Base-by-base conservation (phyloP, 2,113 vertebrate species). In the Anthoscopus minutus region DNA sequence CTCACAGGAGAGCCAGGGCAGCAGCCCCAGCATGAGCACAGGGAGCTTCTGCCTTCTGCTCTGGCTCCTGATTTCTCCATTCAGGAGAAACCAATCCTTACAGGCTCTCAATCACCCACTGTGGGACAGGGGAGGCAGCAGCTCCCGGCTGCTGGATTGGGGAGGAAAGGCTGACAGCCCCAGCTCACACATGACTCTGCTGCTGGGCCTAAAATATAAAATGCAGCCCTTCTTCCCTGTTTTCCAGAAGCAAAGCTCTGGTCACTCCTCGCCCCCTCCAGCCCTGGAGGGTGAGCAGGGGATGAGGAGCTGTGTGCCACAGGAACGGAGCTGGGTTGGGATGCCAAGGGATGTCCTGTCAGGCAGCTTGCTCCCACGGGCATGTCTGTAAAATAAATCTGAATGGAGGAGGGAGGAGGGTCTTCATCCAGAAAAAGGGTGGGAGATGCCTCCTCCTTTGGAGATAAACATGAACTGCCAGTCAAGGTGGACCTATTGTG, bases 1-100 rank as follows among this genome's bases (percentile, higher is more conserved):
- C 61, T 5, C 45, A 25, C 20, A 0, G 0, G 12, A 54, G 78
- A 77, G 37, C 57, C 0, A 0, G 48, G 74, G 35, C 38, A 57
- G 78, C 35, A 67, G 21, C 58, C 44, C 33, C 54, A 25, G 76
- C 56, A 31, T 0, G 3, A 89, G 66, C 40, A 2, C 42, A 4
- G 78, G 86, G 79, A 94, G 54, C 47, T 54, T 18, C 80, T 45
- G 74, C 4, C 5, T 24, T 13, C 50, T 40, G 64, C 37, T 87
- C 70, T 48, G 5, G 22, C 79, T 85, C 70, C 33, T 2, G 18
- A 17, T 78, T 67, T 27, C 69, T 37, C 51, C 16, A 4, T 1
- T 6, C 13, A 5, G 6, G n/a, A 69, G 42, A 42, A 42, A 42
- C 16, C 42, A 42, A 42, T 42, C 42, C 10, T 13, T 42, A 42